Conservation (phyloP, 2,888 invertebrate species). For the Girardia tigrina region DNA sequence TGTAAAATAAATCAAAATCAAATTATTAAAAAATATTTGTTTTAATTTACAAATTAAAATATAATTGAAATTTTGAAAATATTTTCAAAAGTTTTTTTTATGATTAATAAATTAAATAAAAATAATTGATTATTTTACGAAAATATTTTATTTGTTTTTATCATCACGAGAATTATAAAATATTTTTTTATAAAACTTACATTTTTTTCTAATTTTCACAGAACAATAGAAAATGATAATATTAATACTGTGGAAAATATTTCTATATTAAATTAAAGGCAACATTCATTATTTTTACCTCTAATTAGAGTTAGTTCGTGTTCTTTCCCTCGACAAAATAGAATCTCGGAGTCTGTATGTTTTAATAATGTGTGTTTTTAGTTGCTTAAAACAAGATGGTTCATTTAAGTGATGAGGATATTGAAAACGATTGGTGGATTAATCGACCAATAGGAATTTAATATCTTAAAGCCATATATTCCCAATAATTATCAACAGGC, state of each 20-base stretch:
- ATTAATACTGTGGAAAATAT: conserved; percentile 3
- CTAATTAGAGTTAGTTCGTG: not conserved
- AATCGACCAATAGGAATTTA: not conserved
- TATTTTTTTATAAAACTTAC: not conserved
- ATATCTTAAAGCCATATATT: conserved; percentile 14
- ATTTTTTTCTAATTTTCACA: conserved; percentile 1
- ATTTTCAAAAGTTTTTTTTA: too few relatives aligned
- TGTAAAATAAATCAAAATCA: too few relatives aligned
- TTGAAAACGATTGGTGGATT: not conserved
- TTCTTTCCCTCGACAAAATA: conserved; percentile 18
- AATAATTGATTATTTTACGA: too few relatives aligned
- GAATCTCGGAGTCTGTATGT: conserved; percentile 4
- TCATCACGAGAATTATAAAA: too few relatives aligned
- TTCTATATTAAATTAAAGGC: conserved; percentile 7
- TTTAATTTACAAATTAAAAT: too few relatives aligned
- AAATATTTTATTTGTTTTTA: too few relatives aligned
- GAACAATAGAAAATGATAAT: not conserved
- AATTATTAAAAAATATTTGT: too few relatives aligned
- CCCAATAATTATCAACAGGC: not conserved
- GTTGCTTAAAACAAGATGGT: not conserved
- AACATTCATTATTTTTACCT: conserved; percentile 20
- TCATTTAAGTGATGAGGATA: not conserved
- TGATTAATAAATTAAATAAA: too few relatives aligned
- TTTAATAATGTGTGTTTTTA: not conserved
- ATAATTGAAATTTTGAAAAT: too few relatives aligned